These are phyloP conservation scores for Siphlonurus alternatus DNA, from an alignment of 2,888 invertebrate genomes.

Conservation along the genomic window DNA sequence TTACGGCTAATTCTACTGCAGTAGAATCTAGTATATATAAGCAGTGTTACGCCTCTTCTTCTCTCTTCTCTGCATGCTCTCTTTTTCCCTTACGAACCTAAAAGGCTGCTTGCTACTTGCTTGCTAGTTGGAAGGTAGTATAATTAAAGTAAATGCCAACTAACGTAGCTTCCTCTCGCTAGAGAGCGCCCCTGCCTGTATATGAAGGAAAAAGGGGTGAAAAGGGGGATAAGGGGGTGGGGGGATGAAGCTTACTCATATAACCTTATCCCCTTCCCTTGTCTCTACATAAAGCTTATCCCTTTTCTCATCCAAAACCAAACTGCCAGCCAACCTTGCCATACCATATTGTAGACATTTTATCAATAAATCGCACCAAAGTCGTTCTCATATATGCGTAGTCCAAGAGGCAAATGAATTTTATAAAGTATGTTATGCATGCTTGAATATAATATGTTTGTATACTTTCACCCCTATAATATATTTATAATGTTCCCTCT, in stretches of 20 bases:
- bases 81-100: background rate
- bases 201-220: background rate
- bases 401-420: background rate
- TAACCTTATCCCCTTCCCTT: background rate
- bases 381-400: background rate
- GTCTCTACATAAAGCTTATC: background rate
- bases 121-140: background rate
- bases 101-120: too few species aligned
- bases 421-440: background rate
- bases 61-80: background rate
- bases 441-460: too few species aligned
- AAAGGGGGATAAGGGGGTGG: too few species aligned
- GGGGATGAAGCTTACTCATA: background rate
- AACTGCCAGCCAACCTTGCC: too few species aligned
- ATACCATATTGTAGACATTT: constrained; percentile 3
- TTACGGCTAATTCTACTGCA: constrained; percentile 1
- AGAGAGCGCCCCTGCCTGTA: background rate
- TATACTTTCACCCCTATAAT: too few species aligned
- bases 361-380: background rate
- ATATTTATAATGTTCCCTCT: too few species aligned
- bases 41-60: background rate
- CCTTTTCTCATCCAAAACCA: background rate
- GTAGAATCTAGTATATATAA: background rate
- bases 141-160: constrained; percentile 3
- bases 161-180: background rate